Evolutionary conservation across 1,140 invertebrate species (phyloP), one percentile per base, ranked within the genome.

Genomic region (Drosophila carrolli): DNA sequence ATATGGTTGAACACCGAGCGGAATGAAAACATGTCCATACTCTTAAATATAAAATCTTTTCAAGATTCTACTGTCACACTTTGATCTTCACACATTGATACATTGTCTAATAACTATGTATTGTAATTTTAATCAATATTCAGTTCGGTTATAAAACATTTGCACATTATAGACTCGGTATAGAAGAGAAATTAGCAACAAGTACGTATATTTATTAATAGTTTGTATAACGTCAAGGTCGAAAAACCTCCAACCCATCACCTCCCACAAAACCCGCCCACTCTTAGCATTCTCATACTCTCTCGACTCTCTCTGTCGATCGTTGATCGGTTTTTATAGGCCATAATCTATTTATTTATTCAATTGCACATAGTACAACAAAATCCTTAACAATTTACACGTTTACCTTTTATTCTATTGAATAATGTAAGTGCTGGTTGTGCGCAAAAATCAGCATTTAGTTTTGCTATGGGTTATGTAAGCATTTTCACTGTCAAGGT

Each of bases 371-470:
- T 57, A 27, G 67, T 57, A 41, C 50, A 57, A 32, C 27, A 9
- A 56, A 48, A 48, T 57, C 65, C 67, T 32, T 71, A 71, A 71
- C 37, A 71, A 71, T 58, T 58, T 71, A 71, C 68, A 65, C 65
- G n/a, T 71, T 71, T 71, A 37, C 23, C 14, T 50, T 71, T 43
- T 29, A 57, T 71, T 71, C 37, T 29, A 50, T 71, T 71, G 38
- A 71, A 71, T 71, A 71, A 71, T 67, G 41, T 48, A 50, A 71
- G 44, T 71, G 44, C 41, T 27, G 27, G 32, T 41, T 46, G 16
- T 32, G 32, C 10, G 47, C 47, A n/a, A 62, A 53, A 35, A 44
- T 41, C 37, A 47, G 43, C 67, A 68, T 54, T 71, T 56, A 57
- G 50, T 48, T 47, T 68, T 6, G 54, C 51, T 37, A 44, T 37